These are phyloP conservation scores for Orchestia grillus DNA, from an alignment of 1,140 invertebrate species.

Conservation along the genomic window DNA sequence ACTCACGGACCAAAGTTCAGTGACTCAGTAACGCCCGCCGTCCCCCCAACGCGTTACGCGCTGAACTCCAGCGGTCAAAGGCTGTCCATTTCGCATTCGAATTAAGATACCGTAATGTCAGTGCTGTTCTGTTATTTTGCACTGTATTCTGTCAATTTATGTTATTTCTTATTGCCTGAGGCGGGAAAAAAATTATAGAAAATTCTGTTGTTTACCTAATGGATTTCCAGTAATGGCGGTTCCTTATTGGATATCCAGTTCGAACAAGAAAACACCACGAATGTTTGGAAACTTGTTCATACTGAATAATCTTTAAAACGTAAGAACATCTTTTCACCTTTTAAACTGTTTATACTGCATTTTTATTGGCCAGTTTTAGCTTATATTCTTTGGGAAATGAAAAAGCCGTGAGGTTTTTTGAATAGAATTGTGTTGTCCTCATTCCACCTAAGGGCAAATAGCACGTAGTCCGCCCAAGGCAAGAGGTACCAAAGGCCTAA, in stretches of 20 bases:
- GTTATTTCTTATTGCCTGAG: background rate
- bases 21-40: background rate
- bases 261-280: background rate
- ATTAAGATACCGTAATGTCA: background rate
- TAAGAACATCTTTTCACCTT: no score
- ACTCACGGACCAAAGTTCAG: constrained; percentile 53
- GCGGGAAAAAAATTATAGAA: background rate
- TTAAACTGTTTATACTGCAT: no score
- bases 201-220: no score
- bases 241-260: background rate
- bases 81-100: background rate
- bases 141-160: background rate
- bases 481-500: no score
- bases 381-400: no score
- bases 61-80: background rate
- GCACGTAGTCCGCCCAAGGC: no score
- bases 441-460: no score
- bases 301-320: no score
- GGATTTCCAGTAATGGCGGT: background rate
- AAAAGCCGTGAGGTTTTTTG: no score
- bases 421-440: no score
- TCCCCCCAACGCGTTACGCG: background rate
- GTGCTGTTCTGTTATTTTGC: no score
- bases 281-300: background rate
- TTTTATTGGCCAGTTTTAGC: no score